A percentile compares a stretch with the other conserved stretches of the same genome.
Evolutionary conservation across 2,888 invertebrate genomes (phyloP).

Genomic region (Phytoseiulus persimilis): DNA sequence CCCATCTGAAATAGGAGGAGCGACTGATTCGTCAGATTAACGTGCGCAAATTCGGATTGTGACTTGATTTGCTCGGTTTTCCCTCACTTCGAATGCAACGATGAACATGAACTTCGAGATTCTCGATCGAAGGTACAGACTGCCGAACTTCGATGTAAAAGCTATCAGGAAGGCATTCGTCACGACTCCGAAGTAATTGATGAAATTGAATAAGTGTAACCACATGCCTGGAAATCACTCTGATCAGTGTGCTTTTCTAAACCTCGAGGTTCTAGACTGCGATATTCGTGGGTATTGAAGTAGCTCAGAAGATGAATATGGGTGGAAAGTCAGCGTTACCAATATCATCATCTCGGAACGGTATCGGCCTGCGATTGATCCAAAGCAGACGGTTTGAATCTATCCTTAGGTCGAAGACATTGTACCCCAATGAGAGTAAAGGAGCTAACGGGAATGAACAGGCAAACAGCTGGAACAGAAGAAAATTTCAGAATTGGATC

Average conservation of each 20-base stretch:
- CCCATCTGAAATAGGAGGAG: background rate
- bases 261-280: too few species aligned
- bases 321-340: slow-evolving; percentile 48
- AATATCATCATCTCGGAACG: slow-evolving; percentile 51
- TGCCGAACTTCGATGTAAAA: slow-evolving; percentile 49
- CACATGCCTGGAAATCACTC: slow-evolving; percentile 51
- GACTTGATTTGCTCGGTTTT: slow-evolving; percentile 44
- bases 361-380: slow-evolving; percentile 52
- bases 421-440: slow-evolving; percentile 51
- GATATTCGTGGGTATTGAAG: too few species aligned
- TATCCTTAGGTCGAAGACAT: slow-evolving; percentile 51
- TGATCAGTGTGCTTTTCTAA: slow-evolving; percentile 36
- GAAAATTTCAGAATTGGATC: slow-evolving; percentile 10
- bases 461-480: slow-evolving; percentile 52
- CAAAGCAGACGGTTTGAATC: slow-evolving; percentile 52
- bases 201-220: slow-evolving; percentile 52
- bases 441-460: slow-evolving; percentile 54
- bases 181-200: slow-evolving; percentile 52
- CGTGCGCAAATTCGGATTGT: slow-evolving; percentile 12
- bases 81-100: slow-evolving; percentile 50
- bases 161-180: slow-evolving; percentile 54
- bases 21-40: background rate
- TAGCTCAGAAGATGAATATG: background rate
- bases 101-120: slow-evolving; percentile 48
- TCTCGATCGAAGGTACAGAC: slow-evolving; percentile 31